phyloP scores from a whole-genome alignment of 2,113 vertebrate genomes.

The Meles meles region DNA sequence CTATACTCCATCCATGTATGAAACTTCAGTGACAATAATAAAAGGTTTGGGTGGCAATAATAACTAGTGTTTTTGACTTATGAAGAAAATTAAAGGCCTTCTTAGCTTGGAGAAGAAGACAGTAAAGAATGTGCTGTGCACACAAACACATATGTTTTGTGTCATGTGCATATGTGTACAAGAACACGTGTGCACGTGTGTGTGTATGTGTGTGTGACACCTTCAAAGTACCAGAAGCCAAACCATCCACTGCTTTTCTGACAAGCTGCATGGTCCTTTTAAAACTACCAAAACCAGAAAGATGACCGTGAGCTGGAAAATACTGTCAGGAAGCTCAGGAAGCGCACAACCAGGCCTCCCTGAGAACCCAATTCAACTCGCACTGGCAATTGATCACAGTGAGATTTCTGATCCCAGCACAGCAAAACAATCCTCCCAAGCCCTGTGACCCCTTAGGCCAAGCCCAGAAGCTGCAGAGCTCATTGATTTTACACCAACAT shows the following conservation, averaged over 20 bases:
- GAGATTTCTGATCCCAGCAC: constrained; percentile 73
- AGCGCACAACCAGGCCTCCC: constrained; percentile 64
- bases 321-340: constrained; percentile 71
- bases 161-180: background rate
- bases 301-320: constrained; percentile 66
- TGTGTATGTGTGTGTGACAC: background rate
- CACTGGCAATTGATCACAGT: constrained; percentile 74
- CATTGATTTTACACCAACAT: constrained; percentile 72
- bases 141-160: background rate
- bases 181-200: too few relatives aligned
- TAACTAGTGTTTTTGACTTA: background rate
- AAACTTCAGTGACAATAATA: background rate
- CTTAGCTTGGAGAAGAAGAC: constrained; percentile 33
- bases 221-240: constrained; percentile 69
- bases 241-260: constrained; percentile 70
- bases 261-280: constrained; percentile 74
- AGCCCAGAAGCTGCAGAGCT: constrained; percentile 62
- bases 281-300: constrained; percentile 74
- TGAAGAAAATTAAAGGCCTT: background rate
- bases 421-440: constrained; percentile 67
- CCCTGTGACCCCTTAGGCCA: constrained; percentile 58
- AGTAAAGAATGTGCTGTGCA: background rate
- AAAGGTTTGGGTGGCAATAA: background rate
- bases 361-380: constrained; percentile 72
- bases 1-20: background rate